Evolutionary conservation across 2,888 invertebrate species (phyloP), one percentile per base, ranked within the genome.

Genomic region (Erebia epiphron): DNA sequence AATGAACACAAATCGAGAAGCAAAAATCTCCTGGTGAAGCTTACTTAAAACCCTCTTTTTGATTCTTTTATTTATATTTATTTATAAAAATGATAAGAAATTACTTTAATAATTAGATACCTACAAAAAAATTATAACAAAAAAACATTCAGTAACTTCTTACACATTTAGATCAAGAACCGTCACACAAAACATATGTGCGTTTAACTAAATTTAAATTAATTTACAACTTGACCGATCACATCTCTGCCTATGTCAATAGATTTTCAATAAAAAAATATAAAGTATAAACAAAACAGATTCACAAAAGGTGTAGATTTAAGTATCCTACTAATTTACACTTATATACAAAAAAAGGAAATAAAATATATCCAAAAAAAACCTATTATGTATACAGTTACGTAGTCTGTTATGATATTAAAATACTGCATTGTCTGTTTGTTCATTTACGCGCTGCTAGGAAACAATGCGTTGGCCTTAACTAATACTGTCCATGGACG

Each of bases 251-350:
- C 69, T 63, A 68, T 52, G 43, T 54, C 60, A 74, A 63, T 70
- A 68, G 69, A 69, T 66, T 56, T 56, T 35, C 35, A 35, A 68
- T 58, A 69, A 76, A 70, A 73, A 71, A 71, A 75, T 61, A 73
- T 75, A 72, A 69, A 68, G 75, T 74, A 76, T 75, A 79, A 75
- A 76, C 75, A 77, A 77, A 73, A 83, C 87, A 89, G 83, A 89
- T 88, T 88, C 87, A 87, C 86, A 81, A 86, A 83, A 75, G 78
- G 81, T 80, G 83, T 85, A 85, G 75, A 77, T 77, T 78, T 83
- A 82, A 86, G 84, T 86, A 87, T 82, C 83, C 87, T 91, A 92
- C 80, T 88, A 89, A 89, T 92, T 84, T 93, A 93, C 92, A 92
- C 84, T 83, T 91, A 91, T 92, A 83, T 92, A 92, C 91, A 92